Evolutionary conservation across 1,140 invertebrate species (phyloP), one percentile per base, ranked within the genome.

Genomic region (Meteorus sp.): DNA sequence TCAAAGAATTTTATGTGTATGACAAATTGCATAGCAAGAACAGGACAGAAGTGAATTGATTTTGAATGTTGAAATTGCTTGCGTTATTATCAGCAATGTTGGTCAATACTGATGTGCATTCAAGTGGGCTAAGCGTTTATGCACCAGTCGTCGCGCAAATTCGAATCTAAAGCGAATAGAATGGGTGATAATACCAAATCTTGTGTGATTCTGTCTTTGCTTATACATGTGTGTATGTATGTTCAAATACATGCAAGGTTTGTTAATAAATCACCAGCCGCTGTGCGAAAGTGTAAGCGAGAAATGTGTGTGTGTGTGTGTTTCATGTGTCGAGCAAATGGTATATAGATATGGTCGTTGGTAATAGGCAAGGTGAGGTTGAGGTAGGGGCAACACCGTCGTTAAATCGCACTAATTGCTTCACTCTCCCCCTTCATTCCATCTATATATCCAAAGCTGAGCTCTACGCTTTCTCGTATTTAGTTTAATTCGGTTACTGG

Each of bases 321-420:
- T n/a, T n/a, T n/a, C n/a, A n/a, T n/a, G n/a, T n/a, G n/a, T n/a
- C n/a, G n/a, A n/a, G n/a, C n/a, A n/a, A n/a, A n/a, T n/a, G n/a
- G n/a, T n/a, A n/a, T n/a, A n/a, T n/a, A n/a, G n/a, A n/a, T n/a
- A n/a, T n/a, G n/a, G n/a, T n/a, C n/a, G n/a, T n/a, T n/a, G n/a
- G n/a, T n/a, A n/a, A n/a, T n/a, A n/a, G n/a, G n/a, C n/a, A n/a
- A n/a, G n/a, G n/a, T n/a, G n/a, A n/a, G n/a, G n/a, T n/a, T n/a
- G n/a, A n/a, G n/a, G n/a, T n/a, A n/a, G 9, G 2, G 13, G 43
- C n/a, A 31, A 35, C 19, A 59, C 61, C 48, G 58, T 66, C 66
- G 64, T 72, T 69, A 67, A 75, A 75, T 74, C 61, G 65, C 63
- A 61, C 66, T 75, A 73, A 76, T 76, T 73, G 66, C 67, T 69